Evolutionary conservation across 2,888 invertebrate species (phyloP).

Genomic region (Acanthoscelides obtectus): DNA sequence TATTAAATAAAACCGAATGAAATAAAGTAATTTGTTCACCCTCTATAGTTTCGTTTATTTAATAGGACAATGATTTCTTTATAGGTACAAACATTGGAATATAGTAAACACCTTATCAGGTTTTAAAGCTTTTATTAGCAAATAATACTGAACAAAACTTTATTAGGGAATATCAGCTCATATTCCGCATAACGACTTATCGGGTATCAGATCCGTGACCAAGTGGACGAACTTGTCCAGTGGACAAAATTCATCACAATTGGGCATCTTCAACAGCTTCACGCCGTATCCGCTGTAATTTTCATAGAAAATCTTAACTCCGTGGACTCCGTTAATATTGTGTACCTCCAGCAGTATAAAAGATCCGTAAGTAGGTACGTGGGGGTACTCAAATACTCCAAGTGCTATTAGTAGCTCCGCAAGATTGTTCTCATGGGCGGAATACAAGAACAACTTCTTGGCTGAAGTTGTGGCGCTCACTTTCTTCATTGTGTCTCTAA

Average conservation of each 20-base stretch:
- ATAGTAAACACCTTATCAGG: too few species aligned
- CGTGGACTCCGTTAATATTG: conserved; percentile 24
- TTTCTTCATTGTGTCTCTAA: background rate
- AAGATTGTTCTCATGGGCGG: conserved; percentile 54
- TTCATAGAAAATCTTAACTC: conserved; percentile 33
- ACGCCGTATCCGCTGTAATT: conserved; percentile 23
- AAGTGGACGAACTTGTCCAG: conserved; percentile 22
- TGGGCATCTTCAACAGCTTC: conserved; percentile 25
- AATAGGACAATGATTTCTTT: too few species aligned
- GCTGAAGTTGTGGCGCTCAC: background rate
- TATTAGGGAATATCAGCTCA: background rate
- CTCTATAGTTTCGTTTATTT: too few species aligned
- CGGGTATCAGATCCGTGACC: conserved; percentile 20
- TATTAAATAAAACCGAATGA: too few species aligned
- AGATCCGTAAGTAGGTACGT: conserved; percentile 41
- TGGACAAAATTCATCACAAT: conserved; percentile 29
- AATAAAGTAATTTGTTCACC: too few species aligned
- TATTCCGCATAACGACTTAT: background rate
- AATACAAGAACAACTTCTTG: conserved; percentile 38
- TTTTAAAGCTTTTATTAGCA: background rate
- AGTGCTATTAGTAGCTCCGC: conserved; percentile 47
- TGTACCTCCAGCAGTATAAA: conserved; percentile 41
- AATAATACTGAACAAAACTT: background rate
- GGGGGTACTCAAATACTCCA: conserved; percentile 44
- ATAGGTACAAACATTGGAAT: too few species aligned